phyloP scores from a whole-genome alignment of 2,888 invertebrate species.

The Monopis laevigella region DNA sequence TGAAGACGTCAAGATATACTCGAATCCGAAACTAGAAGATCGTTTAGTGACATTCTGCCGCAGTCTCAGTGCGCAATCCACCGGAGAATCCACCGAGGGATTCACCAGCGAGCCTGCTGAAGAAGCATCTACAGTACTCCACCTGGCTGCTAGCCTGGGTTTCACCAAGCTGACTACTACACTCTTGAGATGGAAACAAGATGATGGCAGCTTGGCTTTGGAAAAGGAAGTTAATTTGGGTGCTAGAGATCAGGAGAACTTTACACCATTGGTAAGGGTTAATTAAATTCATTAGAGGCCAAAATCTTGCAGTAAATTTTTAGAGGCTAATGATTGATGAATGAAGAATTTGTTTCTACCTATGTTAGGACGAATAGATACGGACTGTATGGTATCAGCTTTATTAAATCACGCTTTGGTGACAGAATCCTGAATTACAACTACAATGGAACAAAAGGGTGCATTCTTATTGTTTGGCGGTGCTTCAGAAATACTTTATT shows the following conservation, averaged over 20 bases:
- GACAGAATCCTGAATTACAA: too few species aligned
- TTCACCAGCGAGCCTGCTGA: constrained; percentile 55
- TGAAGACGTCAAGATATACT: constrained; percentile 69
- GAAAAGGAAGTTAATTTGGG: constrained; percentile 94
- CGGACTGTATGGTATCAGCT: neutral
- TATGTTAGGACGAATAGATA: neutral
- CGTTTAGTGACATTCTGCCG: constrained; percentile 87
- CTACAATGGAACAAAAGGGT: too few species aligned
- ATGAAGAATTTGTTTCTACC: neutral
- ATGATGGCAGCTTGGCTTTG: constrained; percentile 85
- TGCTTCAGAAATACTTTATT: too few species aligned
- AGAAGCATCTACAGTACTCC: constrained; percentile 78
- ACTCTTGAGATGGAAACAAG: constrained; percentile 87
- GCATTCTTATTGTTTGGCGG: too few species aligned
- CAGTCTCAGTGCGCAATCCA: constrained; percentile 68
- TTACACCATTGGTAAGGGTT: constrained; percentile 84
- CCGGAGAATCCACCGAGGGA: constrained; percentile 62
- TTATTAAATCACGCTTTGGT: too few species aligned
- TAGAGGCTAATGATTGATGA: neutral
- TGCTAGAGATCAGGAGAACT: constrained; percentile 88
- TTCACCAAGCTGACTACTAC: constrained; percentile 86
- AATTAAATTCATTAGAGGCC: neutral
- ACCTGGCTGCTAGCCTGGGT: constrained; percentile 90
- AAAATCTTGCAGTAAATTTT: neutral
- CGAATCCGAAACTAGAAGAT: constrained; percentile 83